Conservation (phyloP, 1,140 invertebrate species). For the Lanistes nyassanus region DNA sequence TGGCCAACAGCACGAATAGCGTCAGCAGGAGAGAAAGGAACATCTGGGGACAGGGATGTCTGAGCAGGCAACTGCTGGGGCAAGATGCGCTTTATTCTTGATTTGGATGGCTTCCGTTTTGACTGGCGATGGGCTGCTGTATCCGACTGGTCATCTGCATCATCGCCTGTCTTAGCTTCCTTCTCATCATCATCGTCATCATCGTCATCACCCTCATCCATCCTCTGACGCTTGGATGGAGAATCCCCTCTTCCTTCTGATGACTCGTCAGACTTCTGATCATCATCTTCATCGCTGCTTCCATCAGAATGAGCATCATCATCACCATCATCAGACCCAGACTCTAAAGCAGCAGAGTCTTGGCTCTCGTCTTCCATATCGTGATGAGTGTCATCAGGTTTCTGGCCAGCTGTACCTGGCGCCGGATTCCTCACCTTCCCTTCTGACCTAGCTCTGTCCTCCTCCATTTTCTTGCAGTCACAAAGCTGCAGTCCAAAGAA, state of each 20-base stretch:
- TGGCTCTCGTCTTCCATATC: background rate
- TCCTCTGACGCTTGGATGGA: background rate
- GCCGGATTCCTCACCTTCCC: too few relatives aligned
- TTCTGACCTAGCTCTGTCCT: too few relatives aligned
- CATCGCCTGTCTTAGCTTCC: background rate
- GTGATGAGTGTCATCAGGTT: background rate
- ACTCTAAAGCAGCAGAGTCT: background rate
- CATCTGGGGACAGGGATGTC: constrained; percentile 13
- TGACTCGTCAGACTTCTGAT: constrained; percentile 9
- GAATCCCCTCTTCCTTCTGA: constrained; percentile 6
- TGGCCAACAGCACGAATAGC: background rate
- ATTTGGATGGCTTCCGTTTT: constrained; percentile 36
- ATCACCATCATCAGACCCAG: constrained; percentile 2
- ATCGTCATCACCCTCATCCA: constrained; percentile 8
- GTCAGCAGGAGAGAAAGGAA: background rate
- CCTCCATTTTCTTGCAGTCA: too few relatives aligned
- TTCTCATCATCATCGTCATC: constrained; percentile 20
- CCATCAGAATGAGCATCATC: too few relatives aligned
- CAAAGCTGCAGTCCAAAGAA: too few relatives aligned
- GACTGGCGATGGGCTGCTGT: constrained; percentile 15
- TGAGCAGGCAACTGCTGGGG: constrained; percentile 9
- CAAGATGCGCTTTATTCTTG: constrained; percentile 33
- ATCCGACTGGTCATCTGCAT: constrained; percentile 15
- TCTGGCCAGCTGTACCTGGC: background rate
- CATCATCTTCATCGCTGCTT: constrained; percentile 1